These are phyloP conservation scores for Macrosiphum euphorbiae DNA, from an alignment of 2,888 invertebrate genomes.

Conservation along the genomic window DNA sequence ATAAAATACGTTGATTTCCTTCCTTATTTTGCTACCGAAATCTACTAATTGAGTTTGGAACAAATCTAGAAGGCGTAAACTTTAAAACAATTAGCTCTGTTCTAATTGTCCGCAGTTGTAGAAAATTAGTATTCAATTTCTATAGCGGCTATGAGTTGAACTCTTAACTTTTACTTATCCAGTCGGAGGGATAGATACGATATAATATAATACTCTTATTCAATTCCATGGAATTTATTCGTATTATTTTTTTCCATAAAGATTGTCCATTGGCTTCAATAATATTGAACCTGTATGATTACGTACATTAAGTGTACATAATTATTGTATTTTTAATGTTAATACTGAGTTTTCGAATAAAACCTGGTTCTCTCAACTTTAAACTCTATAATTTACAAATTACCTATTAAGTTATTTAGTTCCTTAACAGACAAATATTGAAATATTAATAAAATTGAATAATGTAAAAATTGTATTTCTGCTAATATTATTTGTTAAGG, in stretches of 20 bases:
- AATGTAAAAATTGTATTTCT: not conserved
- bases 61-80: conserved; percentile 62
- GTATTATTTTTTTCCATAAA: not conserved
- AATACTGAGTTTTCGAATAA: not conserved
- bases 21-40: conserved; percentile 34
- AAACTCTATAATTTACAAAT: not conserved
- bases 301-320: not conserved
- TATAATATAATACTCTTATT: not conserved
- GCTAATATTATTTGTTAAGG: not conserved
- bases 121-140: conserved; percentile 57
- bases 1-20: conserved; percentile 35
- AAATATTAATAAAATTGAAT: not conserved
- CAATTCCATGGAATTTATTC: not conserved
- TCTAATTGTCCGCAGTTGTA: conserved; percentile 53
- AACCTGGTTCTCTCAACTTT: not conserved
- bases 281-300: not conserved
- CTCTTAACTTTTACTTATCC: conserved; percentile 27
- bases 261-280: not conserved
- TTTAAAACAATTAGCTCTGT: conserved; percentile 59
- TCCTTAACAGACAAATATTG: no score
- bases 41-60: conserved; percentile 63
- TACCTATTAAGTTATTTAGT: not conserved
- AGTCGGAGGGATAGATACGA: not conserved
- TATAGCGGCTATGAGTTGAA: not conserved
- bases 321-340: not conserved